Base-by-base conservation (phyloP, 92 coral and sea anemone genomes). In the Galaxea fascicularis region DNA sequence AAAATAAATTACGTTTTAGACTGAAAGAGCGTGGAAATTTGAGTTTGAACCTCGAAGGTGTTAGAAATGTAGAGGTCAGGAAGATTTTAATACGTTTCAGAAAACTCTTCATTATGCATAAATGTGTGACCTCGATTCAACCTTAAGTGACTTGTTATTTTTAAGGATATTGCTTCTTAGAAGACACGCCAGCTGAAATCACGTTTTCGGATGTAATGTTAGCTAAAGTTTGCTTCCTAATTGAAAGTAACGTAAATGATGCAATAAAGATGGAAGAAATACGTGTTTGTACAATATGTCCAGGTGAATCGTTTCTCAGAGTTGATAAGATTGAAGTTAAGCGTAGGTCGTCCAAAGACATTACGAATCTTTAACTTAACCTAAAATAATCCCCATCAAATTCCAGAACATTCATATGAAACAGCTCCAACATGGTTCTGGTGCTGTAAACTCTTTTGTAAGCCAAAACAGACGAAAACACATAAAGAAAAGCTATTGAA, bases 11-110 rank as follows among this genome's bases (percentile, higher is more conserved):
- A 63, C 9, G 68, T 63, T 63, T 63, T 63, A 63, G 27, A 63
- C 68, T 63, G 68, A 63, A 22, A 63, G 68, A 63, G 68, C 27
- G 21, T 63, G 31, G 31, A 63, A 63, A 63, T 63, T 63, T 63
- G 27, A 63, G 68, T 63, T 63, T 63, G 21, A 63, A 54, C 60
- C 60, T 4, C 60, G 60, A 4, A 54, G 60, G 60, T 54, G 60
- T 54, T 54, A 54, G 60, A 54, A 54, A 54, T 54, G 60, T 54
- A 54, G 60, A 54, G n/a, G 60, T 54, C 60, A 54, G 60, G 18
- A 54, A 16, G 60, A 20, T 63, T 63, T 63, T 63, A 21, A 63
- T 63, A 21, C 18, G 68, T 63, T 20, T 63, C 21, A 63, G 31
- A 25, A 63, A 63, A 63, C 68, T 63, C 68, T 29, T 63, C 21